These are phyloP conservation scores for Trichoplusia ni DNA, from an alignment of 1,140 invertebrate species.

Conservation along the genomic window DNA sequence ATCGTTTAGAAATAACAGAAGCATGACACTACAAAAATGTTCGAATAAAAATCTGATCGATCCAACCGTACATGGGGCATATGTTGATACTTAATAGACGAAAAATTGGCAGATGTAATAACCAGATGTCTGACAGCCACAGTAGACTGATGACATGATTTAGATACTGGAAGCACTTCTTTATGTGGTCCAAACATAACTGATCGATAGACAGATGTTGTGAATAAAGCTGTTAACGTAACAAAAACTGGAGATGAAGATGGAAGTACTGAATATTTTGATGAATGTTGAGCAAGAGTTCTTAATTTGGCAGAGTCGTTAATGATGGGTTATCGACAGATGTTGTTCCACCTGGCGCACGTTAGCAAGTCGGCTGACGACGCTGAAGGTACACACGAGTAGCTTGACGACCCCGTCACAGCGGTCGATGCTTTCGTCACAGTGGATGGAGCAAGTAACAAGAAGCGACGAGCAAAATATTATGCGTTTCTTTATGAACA, in stretches of 20 bases:
- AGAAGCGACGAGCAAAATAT: neutral
- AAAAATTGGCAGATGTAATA: too few relatives aligned
- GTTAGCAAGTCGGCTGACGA: slow-evolving; percentile 11
- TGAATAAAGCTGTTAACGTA: neutral
- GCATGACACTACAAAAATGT: too few relatives aligned
- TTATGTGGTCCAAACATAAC: neutral
- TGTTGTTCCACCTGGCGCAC: slow-evolving; percentile 14
- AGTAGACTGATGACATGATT: too few relatives aligned
- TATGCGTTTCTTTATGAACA: too few relatives aligned
- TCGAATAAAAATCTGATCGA: too few relatives aligned
- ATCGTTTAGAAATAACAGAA: too few relatives aligned
- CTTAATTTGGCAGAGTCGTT: neutral
- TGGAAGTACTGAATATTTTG: neutral
- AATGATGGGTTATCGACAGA: slow-evolving; percentile 9
- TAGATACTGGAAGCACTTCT: too few relatives aligned
- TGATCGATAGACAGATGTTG: neutral
- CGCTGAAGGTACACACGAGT: slow-evolving; percentile 18
- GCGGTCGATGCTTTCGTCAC: slow-evolving; percentile 40
- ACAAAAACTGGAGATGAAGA: neutral
- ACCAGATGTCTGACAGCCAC: too few relatives aligned
- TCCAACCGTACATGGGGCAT: too few relatives aligned
- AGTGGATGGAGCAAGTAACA: slow-evolving; percentile 20
- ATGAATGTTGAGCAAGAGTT: neutral
- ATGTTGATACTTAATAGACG: too few relatives aligned
- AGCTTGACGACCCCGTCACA: slow-evolving; percentile 14